Base-by-base conservation (phyloP, 2,113 vertebrate genomes). In the Peromyscus maniculatus region DNA sequence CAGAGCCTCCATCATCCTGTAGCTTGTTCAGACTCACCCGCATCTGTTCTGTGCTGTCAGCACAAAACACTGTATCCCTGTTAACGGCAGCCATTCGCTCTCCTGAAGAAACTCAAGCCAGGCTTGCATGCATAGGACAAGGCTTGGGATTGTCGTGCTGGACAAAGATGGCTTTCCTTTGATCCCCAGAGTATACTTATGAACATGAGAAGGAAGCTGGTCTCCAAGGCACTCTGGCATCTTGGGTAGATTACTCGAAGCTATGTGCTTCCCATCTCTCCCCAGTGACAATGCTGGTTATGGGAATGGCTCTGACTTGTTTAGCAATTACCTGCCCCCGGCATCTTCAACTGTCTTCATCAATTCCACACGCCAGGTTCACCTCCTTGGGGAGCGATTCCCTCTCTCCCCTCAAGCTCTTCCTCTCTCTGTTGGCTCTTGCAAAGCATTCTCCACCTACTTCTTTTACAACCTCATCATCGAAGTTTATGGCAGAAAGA, bases 381-480 rank as follows among this genome's bases (percentile, higher is more conserved):
- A 52, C 89, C 80, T 93, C 91, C 96, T 90, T 17, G 46, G 96
- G 95, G 97, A 87, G 91, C 3, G 7, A 80, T 71, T 80, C 36
- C 31, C 75, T 33, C 71, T 74, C 77, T 59, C 82, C 3, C 1
- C 55, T 57, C n/a, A 36, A 39, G 22, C 43, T 66, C 67, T 43
- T 46, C 26, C 22, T 49, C n/a, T 78, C 2, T 0, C 66, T 31
- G 57, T 66, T 89, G 67, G 26, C 11, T 33, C 43, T 57, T 71
- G 57, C 62, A 52, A 87, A 75, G 43, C 1, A 0, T 39, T 64
- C 52, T 19, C 67, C 79, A 22, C 84, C 52, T 49, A 1, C 87
- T 80, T n/a, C 83, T 75, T 52, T 80, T 28, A 71, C 28, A 89
- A 78, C 64, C 89, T 92, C 43, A n/a, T 93, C 64, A 15, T 0